These are phyloP conservation scores for Tigriopus californicus DNA, from an alignment of 2,888 invertebrate species.

Conservation along the genomic window DNA sequence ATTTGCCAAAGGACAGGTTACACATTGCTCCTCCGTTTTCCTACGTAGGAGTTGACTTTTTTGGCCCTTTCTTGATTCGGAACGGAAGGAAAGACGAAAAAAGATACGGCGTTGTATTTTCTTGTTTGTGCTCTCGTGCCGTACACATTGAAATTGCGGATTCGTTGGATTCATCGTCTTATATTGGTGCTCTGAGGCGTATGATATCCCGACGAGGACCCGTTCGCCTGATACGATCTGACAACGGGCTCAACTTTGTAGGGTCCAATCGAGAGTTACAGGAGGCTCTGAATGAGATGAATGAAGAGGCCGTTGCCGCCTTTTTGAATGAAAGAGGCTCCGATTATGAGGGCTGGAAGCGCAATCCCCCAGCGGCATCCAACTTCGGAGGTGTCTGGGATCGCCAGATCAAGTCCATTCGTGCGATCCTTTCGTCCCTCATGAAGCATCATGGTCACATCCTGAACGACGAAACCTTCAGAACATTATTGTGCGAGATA, in stretches of 20 bases:
- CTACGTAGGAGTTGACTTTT: constrained; percentile 6
- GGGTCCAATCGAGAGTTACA: too few relatives aligned
- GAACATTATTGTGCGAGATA: too few relatives aligned
- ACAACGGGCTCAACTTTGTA: constrained; percentile 19
- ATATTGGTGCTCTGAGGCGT: constrained; percentile 16
- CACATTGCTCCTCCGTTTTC: not conserved
- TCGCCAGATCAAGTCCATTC: too few relatives aligned
- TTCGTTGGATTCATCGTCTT: constrained; percentile 11
- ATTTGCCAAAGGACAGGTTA: not conserved
- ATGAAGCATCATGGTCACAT: too few relatives aligned
- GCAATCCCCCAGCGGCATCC: too few relatives aligned
- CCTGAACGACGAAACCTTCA: too few relatives aligned
- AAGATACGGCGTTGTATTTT: constrained; percentile 17
- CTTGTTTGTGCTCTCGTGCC: constrained; percentile 16
- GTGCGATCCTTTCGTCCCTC: too few relatives aligned
- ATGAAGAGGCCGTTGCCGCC: too few relatives aligned
- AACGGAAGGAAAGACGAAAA: constrained; percentile 10
- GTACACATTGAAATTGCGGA: constrained; percentile 17
- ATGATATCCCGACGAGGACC: constrained; percentile 16
- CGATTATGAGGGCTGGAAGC: too few relatives aligned
- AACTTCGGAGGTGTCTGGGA: too few relatives aligned
- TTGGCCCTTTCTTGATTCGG: constrained; percentile 10
- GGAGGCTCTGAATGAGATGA: too few relatives aligned
- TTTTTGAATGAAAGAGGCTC: too few relatives aligned
- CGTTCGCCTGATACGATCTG: constrained; percentile 16